Percentiles rank a stretch among this genome's conserved stretches.
Evolutionary conservation across 2,888 invertebrate genomes (phyloP).

Genomic region (Plagodis pulveraria): DNA sequence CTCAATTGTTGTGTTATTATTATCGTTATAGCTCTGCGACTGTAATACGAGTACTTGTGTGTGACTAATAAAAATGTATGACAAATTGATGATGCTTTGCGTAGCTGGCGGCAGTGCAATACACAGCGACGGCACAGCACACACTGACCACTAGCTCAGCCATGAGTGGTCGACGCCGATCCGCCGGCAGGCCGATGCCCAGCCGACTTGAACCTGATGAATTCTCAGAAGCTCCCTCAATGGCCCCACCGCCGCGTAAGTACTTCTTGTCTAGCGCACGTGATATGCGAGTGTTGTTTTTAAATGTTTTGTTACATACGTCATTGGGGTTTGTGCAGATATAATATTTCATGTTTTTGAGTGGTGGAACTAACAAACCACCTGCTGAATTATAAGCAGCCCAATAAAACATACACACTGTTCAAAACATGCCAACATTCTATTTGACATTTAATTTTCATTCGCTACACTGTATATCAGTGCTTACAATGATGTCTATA

Average conservation of each 20-base stretch:
- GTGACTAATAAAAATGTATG: neutral
- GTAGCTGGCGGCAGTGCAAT: constrained; percentile 68
- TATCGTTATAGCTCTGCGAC: neutral
- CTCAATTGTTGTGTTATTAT: no score
- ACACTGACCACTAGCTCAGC: constrained; percentile 82
- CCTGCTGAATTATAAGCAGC: no score
- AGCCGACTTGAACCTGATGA: constrained; percentile 75
- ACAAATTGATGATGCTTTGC: neutral
- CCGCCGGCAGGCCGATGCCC: constrained; percentile 67
- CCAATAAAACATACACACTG: no score
- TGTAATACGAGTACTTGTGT: neutral
- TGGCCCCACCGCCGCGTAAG: constrained; percentile 59
- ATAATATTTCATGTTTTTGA: no score
- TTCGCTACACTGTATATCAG: no score
- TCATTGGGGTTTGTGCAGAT: no score
- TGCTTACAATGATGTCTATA: no score
- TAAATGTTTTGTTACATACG: no score
- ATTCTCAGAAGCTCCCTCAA: constrained; percentile 70
- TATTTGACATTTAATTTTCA: no score
- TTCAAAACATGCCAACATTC: no score
- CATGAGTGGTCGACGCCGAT: constrained; percentile 75
- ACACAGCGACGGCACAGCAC: constrained; percentile 73
- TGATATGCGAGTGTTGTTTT: neutral
- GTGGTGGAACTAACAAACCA: no score
- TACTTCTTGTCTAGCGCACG: constrained; percentile 9